Base-by-base conservation (phyloP, 2,797 vertebrate species). In the Geotrypetes seraphini region DNA sequence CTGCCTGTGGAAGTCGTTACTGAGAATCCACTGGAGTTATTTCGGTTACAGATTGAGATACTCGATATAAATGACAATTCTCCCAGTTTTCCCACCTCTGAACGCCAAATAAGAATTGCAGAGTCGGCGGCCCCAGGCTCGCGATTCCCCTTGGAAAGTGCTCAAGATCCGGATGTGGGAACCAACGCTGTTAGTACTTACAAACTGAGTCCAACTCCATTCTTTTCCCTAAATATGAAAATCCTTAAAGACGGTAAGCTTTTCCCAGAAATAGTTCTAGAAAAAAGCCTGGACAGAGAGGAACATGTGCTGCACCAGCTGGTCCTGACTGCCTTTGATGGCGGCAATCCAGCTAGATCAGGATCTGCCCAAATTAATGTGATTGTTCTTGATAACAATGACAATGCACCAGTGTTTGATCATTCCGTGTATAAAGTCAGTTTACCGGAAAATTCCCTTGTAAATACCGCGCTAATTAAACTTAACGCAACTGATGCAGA, bases 21-120 rank as follows among this genome's bases (percentile, higher is more conserved):
- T 13, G 79, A 93, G 53, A 69, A 83, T 16, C 92, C 92, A 27
- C 57, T 96, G 47, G 85, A 87, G 25, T 81, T 89, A 9, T 76
- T 84, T 16, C 86, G 86, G 11, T 69, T 95, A 11, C 75, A 85
- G 53, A 86, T 97, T 41, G 82, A 93, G 52, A 79, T 99, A 50
- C 50, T 87, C 69, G 95, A 99, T 49, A 71, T 93, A 31, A 99
- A 99, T 16, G 94, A 99, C 66, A 97, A 97, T 32, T 80, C 90
- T 10, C 94, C 94, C 5, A 81, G 70, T 45, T 99, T 99, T 63
- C 83, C 86, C 23, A 84, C 78, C 1, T 53, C 62, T 25, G 83
- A 82, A 50, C 78, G 89, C 46, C 82, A 82, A 16, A 32, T 97
- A 64, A 89, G 89, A 22, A 74, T 99, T 3, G 89, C 90, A 0